phyloP scores from a whole-genome alignment of 2,888 invertebrate species.

The Unio delphinus region DNA sequence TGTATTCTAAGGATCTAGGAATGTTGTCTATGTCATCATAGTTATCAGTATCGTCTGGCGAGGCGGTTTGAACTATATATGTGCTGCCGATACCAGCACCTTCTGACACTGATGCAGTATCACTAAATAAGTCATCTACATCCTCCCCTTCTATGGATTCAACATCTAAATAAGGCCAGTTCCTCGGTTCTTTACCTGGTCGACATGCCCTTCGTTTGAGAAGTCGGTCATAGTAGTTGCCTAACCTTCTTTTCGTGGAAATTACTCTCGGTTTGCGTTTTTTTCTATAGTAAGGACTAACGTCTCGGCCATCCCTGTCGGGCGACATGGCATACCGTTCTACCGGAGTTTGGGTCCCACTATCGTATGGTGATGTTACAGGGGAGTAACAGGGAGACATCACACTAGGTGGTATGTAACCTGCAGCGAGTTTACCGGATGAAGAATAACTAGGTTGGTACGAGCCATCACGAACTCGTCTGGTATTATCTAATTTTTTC shows the following conservation, averaged over 20 bases:
- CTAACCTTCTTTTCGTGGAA: conserved; percentile 33
- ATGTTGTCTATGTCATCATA: conserved; percentile 13
- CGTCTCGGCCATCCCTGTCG: conserved; percentile 13
- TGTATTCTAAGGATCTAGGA: no score
- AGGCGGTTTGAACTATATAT: background rate
- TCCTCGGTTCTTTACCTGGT: conserved; percentile 32
- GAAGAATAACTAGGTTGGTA: conserved; percentile 27
- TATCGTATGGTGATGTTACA: conserved; percentile 17
- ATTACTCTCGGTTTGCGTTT: conserved; percentile 36
- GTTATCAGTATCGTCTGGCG: conserved; percentile 9
- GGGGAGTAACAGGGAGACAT: conserved; percentile 14
- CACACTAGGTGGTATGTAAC: conserved; percentile 2
- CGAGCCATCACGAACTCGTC: conserved; percentile 12
- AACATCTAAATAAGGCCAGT: conserved; percentile 50
- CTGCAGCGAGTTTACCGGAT: background rate
- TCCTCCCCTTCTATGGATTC: conserved; percentile 48
- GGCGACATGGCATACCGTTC: conserved; percentile 8
- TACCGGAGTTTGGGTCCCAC: background rate
- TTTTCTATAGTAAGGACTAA: conserved; percentile 7
- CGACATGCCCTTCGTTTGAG: conserved; percentile 23
- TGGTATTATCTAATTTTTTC: conserved; percentile 14
- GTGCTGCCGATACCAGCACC: background rate
- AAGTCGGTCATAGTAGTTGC: conserved; percentile 47
- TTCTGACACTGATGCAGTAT: conserved; percentile 23
- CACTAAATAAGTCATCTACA: conserved; percentile 41